Percentiles rank a stretch among this genome's conserved stretches.
phyloP scores from a whole-genome alignment of 1,140 invertebrate species.

The Lordiphosa mommai region DNA sequence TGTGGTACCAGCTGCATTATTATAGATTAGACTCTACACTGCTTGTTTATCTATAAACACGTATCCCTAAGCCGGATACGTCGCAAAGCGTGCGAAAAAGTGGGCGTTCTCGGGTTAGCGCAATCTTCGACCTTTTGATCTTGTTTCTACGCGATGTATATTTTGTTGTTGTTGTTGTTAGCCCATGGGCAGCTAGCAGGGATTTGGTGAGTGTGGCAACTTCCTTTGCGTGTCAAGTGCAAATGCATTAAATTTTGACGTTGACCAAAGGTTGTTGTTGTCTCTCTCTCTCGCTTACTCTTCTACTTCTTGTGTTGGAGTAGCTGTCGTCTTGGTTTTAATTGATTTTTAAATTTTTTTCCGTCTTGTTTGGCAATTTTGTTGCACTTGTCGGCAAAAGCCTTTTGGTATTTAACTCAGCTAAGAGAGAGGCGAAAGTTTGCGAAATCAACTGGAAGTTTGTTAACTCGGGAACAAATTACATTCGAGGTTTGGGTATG shows the following conservation, averaged over 20 bases:
- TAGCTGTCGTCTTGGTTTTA: conserved; percentile 72
- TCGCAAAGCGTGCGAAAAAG: conserved; percentile 71
- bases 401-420: conserved; percentile 25
- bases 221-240: conserved; percentile 76
- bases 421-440: conserved; percentile 44
- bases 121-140: conserved; percentile 77
- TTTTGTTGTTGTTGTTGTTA: neutral
- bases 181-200: conserved; percentile 35
- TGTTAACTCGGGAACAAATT: neutral
- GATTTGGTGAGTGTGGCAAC: conserved; percentile 44
- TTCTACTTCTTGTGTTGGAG: conserved; percentile 4
- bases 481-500: too few relatives aligned
- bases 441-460: neutral
- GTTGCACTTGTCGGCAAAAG: conserved; percentile 46
- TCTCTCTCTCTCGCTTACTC: neutral
- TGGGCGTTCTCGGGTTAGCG: conserved; percentile 65
- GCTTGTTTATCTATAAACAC: conserved; percentile 49
- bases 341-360: conserved; percentile 59
- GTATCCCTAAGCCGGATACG: conserved; percentile 49
- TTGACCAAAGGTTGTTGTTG: conserved; percentile 54
- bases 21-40: conserved; percentile 48
- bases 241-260: conserved; percentile 72
- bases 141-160: conserved; percentile 51
- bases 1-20: conserved; percentile 28
- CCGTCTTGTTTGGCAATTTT: conserved; percentile 20